Percentiles rank a stretch among this genome's conserved stretches.
Evolutionary conservation across 2,113 vertebrate genomes (phyloP).

Genomic region (Picathartes gymnocephalus): DNA sequence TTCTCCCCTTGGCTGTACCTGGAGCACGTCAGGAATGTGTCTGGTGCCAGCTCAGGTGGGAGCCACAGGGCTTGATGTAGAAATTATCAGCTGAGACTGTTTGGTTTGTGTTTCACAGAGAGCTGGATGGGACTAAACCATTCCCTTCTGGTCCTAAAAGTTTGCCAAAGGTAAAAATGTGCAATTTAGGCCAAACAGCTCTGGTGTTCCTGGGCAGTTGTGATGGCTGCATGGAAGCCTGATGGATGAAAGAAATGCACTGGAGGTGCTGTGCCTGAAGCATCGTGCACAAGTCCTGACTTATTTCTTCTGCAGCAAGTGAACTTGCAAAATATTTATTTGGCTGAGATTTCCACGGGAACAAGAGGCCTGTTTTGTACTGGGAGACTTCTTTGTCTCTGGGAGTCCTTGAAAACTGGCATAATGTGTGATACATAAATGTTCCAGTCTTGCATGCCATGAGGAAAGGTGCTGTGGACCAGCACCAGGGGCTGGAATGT

Average conservation of each 20-base stretch:
- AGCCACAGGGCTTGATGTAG: background rate
- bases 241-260: background rate
- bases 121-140: background rate
- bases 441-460: background rate
- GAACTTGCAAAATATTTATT: background rate
- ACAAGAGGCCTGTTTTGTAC: background rate
- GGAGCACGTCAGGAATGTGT: fast-evolving
- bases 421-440: background rate
- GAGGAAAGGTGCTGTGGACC: background rate
- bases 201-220: background rate
- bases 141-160: background rate
- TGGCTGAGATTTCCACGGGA: background rate
- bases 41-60: background rate
- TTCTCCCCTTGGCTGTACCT: background rate
- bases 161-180: background rate
- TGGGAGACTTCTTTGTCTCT: background rate
- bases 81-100: background rate
- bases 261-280: background rate
- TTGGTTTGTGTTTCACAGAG: background rate
- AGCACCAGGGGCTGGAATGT: background rate
- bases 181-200: background rate
- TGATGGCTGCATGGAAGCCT: background rate
- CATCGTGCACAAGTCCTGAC: background rate
- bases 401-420: background rate
- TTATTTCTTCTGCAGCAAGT: background rate